Evolutionary conservation across 2,888 invertebrate species (phyloP), one percentile per base, ranked within the genome.

Genomic region (Blomia tropicalis): DNA sequence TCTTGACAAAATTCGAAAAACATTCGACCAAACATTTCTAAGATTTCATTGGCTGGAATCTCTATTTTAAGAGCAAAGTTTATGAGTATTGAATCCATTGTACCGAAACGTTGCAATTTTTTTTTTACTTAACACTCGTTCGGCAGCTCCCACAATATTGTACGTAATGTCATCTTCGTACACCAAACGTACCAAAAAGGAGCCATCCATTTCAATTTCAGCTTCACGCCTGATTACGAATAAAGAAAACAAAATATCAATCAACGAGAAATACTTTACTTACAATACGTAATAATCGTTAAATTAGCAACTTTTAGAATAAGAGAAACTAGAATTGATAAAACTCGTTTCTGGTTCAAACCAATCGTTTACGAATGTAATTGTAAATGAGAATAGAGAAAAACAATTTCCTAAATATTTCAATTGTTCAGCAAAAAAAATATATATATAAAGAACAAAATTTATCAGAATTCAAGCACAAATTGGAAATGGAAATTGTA

Each of bases 1-100:
- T 91, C 90, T 73, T 92, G 89, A 71, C 92, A 93, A 72, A 92
- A 90, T 74, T 92, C 91, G 72, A 92, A 92, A 76, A 93, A 93
- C 69, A 88, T 91, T 72, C 87, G 87, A 1, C 93, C 93, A 71
- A 93, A 91, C 3, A 87, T 76, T 73, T 91, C 90, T 70, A 92
- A 75, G 69, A 92, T 89, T 32, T 84, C 83, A 70, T 87, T 84
- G 1, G 90, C 90, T 32, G 90, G 89, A 66, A 89, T 87, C 72
- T 89, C 91, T 91, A 36, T 7, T 36, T n/a, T n/a, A n/a, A n/a
- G n/a, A n/a, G 41, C 41, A 41, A 41, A 41, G n/a, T 14, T 41
- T 14, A n/a, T 41, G 41, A 41, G 14, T 14, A n/a, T 41, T 41
- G 41, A n/a, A n/a, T n/a, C n/a, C n/a, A n/a, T n/a, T n/a, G n/a